Conservation (phyloP, 2,888 invertebrate genomes). For the Perizoma flavofasciatum region DNA sequence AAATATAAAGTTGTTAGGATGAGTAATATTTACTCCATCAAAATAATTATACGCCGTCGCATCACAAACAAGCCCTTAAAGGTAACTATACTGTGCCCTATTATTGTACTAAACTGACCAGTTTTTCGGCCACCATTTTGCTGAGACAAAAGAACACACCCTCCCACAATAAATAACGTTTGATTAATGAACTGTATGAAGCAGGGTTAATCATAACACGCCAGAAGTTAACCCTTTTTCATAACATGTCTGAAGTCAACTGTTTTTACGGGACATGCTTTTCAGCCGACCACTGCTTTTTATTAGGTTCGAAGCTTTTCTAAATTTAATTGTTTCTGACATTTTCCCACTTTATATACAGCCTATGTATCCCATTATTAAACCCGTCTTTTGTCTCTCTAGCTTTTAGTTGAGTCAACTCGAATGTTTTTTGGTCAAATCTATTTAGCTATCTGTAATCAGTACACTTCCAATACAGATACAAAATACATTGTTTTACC, state of each 20-base stretch:
- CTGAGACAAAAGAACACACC: constrained; percentile 54
- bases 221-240: constrained; percentile 40
- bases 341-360: not conserved
- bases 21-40: not conserved
- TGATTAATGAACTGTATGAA: constrained; percentile 73
- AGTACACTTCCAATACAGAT: too few relatives aligned
- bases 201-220: constrained; percentile 53
- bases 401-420: too few relatives aligned
- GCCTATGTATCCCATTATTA: not conserved
- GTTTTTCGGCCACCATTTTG: constrained; percentile 29
- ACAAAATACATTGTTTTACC: too few relatives aligned
- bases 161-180: constrained; percentile 69
- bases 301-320: constrained; percentile 4
- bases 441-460: too few relatives aligned
- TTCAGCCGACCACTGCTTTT: constrained; percentile 1
- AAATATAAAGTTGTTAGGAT: too few relatives aligned
- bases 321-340: constrained; percentile 11
- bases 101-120: constrained; percentile 38
- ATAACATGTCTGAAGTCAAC: constrained; percentile 42
- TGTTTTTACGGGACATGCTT: constrained; percentile 28
- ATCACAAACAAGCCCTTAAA: constrained; percentile 6
- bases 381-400: not conserved
- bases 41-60: not conserved
- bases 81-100: constrained; percentile 24
- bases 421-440: too few relatives aligned